Evolutionary conservation across 2,888 invertebrate genomes (phyloP).

Genomic region (Tachina fera): DNA sequence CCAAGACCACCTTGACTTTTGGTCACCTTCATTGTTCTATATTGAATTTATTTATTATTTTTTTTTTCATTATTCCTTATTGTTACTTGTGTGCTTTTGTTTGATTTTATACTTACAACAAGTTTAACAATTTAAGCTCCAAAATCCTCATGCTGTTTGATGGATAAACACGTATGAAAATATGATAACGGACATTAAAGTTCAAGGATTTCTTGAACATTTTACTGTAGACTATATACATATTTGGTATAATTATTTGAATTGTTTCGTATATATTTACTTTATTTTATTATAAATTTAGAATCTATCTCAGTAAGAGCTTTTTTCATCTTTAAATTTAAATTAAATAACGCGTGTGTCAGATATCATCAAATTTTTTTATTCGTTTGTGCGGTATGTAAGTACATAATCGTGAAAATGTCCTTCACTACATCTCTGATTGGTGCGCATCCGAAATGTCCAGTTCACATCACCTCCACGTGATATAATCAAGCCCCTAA

Average conservation of each 20-base stretch:
- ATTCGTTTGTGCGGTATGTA: too few species aligned
- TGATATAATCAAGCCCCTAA: too few species aligned
- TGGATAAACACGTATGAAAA: conserved; percentile 39
- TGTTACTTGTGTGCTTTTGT: conserved; percentile 73
- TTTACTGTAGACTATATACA: conserved; percentile 30
- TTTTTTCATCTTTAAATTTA: too few species aligned
- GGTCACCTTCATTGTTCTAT: conserved; percentile 50
- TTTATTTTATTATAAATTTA: neutral
- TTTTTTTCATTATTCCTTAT: conserved; percentile 17
- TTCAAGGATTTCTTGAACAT: neutral
- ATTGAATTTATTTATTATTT: conserved; percentile 22
- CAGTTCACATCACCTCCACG: too few species aligned
- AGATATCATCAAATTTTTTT: too few species aligned
- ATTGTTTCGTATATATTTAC: too few species aligned
- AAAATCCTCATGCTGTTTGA: conserved; percentile 74
- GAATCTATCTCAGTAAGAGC: too few species aligned
- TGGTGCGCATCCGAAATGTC: too few species aligned
- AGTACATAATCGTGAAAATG: too few species aligned
- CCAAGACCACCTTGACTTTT: conserved; percentile 62
- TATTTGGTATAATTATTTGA: neutral
- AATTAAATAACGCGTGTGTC: too few species aligned
- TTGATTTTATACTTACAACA: conserved; percentile 79
- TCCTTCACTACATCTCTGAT: too few species aligned
- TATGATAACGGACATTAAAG: neutral
- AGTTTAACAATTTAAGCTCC: conserved; percentile 80